Percentiles rank a stretch among this genome's conserved stretches.
Evolutionary conservation across 1,140 invertebrate species (phyloP).

Genomic region (Cydia fagiglandana): DNA sequence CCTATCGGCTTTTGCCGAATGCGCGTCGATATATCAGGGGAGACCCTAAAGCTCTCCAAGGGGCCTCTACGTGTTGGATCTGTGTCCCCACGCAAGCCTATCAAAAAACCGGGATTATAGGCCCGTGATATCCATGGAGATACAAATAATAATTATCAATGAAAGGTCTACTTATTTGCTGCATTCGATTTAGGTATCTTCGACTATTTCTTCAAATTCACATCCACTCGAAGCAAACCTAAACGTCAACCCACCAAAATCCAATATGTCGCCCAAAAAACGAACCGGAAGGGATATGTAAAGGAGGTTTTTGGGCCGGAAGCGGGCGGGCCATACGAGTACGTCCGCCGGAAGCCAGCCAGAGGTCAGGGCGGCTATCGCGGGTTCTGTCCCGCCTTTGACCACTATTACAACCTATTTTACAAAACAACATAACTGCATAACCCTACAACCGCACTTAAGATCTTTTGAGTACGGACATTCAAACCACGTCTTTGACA

Average conservation of each 20-base stretch:
- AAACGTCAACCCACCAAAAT: conserved; percentile 6
- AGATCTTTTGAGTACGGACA: neutral
- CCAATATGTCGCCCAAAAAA: conserved; percentile 29
- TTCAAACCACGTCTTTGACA: neutral
- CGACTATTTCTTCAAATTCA: neutral
- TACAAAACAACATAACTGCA: neutral
- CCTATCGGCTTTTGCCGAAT: too few species aligned
- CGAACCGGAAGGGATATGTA: conserved; percentile 26
- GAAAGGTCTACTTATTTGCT: too few species aligned
- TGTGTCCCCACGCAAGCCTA: too few species aligned
- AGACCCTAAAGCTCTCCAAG: too few species aligned
- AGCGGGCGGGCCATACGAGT: conserved; percentile 19
- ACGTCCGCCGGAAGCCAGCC: conserved; percentile 13
- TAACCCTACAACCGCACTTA: neutral
- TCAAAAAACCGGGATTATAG: too few species aligned
- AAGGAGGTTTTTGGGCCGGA: conserved; percentile 28
- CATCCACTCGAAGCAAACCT: neutral
- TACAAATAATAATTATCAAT: too few species aligned
- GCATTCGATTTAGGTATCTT: neutral
- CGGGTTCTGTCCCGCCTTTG: conserved; percentile 6
- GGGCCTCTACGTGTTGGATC: too few species aligned
- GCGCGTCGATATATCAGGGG: too few species aligned
- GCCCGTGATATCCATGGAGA: too few species aligned
- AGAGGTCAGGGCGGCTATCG: conserved; percentile 16
- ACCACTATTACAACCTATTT: neutral